phyloP scores from a whole-genome alignment of 1,140 invertebrate species.

The Kradibia gibbosae region DNA sequence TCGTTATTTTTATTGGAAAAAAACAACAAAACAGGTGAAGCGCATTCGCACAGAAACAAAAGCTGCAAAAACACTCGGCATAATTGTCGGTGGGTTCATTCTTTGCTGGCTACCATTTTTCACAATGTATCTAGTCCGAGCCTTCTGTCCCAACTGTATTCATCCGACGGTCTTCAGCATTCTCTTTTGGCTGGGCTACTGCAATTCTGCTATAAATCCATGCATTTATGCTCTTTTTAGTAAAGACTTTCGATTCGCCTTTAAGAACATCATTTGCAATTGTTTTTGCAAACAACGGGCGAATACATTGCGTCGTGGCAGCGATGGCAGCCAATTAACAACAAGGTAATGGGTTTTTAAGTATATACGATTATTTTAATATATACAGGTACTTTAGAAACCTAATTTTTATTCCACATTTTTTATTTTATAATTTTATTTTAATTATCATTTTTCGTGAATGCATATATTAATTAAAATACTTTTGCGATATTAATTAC shows the following conservation, averaged over 20 bases:
- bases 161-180: slow-evolving; percentile 88
- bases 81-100: slow-evolving; percentile 95
- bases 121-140: slow-evolving; percentile 90
- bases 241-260: slow-evolving; percentile 92
- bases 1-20: too few relatives aligned
- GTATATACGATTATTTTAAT: not conserved
- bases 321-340: slow-evolving; percentile 78
- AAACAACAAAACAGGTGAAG: slow-evolving; percentile 81
- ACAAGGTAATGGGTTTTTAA: slow-evolving; percentile 59
- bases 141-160: slow-evolving; percentile 87
- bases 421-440: too few relatives aligned
- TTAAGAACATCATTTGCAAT: slow-evolving; percentile 91
- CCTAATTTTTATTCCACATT: too few relatives aligned
- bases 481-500: too few relatives aligned
- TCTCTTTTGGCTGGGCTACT: slow-evolving; percentile 97
- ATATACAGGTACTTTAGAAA: not conserved
- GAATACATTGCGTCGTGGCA: slow-evolving; percentile 74
- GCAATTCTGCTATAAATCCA: slow-evolving; percentile 96
- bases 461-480: too few relatives aligned
- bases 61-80: slow-evolving; percentile 93
- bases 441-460: too few relatives aligned
- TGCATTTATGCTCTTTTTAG: slow-evolving; percentile 94
- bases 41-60: slow-evolving; percentile 93
- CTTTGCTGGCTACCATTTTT: slow-evolving; percentile 97
- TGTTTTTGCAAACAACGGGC: slow-evolving; percentile 78